Conservation (phyloP, 2,797 vertebrate genomes). For the Fringilla coelebs region DNA sequence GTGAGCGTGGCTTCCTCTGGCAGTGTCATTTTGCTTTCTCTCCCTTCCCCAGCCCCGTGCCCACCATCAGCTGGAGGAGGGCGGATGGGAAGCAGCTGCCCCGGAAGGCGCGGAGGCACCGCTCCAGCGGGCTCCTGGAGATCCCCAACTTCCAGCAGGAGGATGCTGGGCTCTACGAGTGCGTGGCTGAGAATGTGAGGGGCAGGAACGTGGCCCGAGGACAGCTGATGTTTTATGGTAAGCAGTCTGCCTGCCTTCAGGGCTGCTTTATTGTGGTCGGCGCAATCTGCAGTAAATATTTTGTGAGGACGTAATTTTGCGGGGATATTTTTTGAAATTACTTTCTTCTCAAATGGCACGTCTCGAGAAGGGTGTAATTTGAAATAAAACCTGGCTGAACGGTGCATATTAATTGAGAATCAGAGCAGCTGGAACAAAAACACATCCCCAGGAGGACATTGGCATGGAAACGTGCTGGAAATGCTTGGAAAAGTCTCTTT, state of each 20-base stretch:
- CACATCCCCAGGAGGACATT: background rate
- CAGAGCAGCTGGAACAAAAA: slow-evolving; percentile 15
- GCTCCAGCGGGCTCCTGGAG: slow-evolving; percentile 88
- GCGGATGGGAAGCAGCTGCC: slow-evolving; percentile 86
- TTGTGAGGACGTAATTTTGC: background rate
- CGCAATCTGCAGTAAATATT: background rate
- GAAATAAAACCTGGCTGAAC: background rate
- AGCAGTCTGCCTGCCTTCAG: slow-evolving; percentile 39
- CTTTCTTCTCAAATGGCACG: background rate
- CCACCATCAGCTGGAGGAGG: slow-evolving; percentile 89
- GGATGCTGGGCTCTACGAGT: slow-evolving; percentile 90
- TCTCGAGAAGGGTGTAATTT: background rate
- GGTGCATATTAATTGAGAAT: background rate
- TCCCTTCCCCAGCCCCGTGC: slow-evolving; percentile 82
- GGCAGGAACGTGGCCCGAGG: slow-evolving; percentile 92
- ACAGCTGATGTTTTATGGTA: slow-evolving; percentile 95
- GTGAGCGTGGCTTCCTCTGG: background rate
- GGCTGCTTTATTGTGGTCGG: slow-evolving; percentile 45
- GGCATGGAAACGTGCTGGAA: background rate
- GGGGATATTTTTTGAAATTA: background rate
- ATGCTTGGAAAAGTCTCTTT: background rate
- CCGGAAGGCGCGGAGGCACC: slow-evolving; percentile 89
- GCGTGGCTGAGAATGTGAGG: slow-evolving; percentile 92
- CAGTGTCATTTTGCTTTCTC: background rate
- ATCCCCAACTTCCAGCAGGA: slow-evolving; percentile 98